phyloP scores from a whole-genome alignment of 1,140 invertebrate genomes.

The Atta cephalotes region DNA sequence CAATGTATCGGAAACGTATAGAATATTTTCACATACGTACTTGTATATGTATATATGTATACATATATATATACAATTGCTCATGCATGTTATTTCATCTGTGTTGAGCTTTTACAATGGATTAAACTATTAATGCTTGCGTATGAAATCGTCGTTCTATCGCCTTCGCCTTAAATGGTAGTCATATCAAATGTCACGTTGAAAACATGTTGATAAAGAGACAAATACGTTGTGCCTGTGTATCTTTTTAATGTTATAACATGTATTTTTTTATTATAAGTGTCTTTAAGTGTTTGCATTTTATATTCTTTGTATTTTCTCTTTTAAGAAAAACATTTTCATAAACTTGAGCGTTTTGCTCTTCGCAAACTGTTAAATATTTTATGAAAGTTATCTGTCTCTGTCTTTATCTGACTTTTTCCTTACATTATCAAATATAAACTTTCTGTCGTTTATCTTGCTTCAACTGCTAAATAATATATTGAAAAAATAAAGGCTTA shows the following conservation, averaged over 20 bases:
- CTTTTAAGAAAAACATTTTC: too few species aligned
- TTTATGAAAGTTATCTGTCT: too few species aligned
- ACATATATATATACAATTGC: neutral
- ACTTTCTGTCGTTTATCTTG: neutral
- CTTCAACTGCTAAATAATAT: constrained; percentile 4
- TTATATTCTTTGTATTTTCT: too few species aligned
- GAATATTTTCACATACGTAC: neutral
- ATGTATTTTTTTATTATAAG: too few species aligned
- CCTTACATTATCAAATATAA: constrained; percentile 11
- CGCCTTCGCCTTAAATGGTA: neutral
- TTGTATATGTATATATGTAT: neutral
- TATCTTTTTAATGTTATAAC: too few species aligned
- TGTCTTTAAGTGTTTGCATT: too few species aligned
- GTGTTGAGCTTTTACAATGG: neutral
- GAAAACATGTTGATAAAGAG: neutral
- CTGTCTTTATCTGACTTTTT: neutral
- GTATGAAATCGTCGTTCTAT: neutral
- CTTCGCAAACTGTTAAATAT: too few species aligned
- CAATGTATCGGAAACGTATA: neutral
- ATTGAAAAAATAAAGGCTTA: constrained; percentile 5
- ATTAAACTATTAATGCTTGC: neutral
- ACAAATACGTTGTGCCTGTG: too few species aligned
- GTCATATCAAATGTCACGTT: neutral
- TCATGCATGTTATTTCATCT: constrained; percentile 26
- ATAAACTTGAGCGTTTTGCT: too few species aligned